Evolutionary conservation across 2,888 invertebrate genomes (phyloP), one percentile per base, ranked within the genome.

Genomic region (Macrophya alboannulata): DNA sequence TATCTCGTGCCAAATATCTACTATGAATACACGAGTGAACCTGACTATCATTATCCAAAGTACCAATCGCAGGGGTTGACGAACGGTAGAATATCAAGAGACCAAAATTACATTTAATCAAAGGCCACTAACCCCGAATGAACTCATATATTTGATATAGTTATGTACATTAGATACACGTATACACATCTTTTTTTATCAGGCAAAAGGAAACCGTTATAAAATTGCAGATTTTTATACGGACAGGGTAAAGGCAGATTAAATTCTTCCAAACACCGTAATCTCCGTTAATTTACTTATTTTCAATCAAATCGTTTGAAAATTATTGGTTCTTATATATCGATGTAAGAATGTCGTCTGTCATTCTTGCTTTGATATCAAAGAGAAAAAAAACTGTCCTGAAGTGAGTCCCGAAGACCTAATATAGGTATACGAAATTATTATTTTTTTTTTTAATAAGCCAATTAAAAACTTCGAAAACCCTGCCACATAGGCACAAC

Each of bases 81-180:
- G 81, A 81, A 81, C 81, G 81, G 40, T 15, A 59, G 62, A 81
- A 43, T 51, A 81, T 62, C 81, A 81, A 59, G 62, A 62, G 81
- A 12, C 15, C 21, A 5, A 77, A 81, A 81, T 81, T 81, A 81
- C n/a, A 10, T 81, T 31, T 62, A 62, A 81, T 59, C 17, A 81
- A 25, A 59, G 81, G 81, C n/a, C 62, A 62, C 6, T 62, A 21
- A 81, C 81, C 81, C 59, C 81, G 62, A 81, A 62, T 21, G 43
- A 62, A 43, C 10, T 81, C 25, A 15, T 76, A 15, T 76, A 76
- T 48, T 15, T 51, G 25, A 21, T 45, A n/a, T n/a, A n/a, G n/a
- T n/a, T n/a, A n/a, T n/a, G n/a, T n/a, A n/a, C n/a, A n/a, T 48
- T 45, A 21, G 25, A 0, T 43, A 40, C n/a, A 4, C 40, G 6